phyloP scores from a whole-genome alignment of 2,888 invertebrate species.

The Nymphalis urticae region DNA sequence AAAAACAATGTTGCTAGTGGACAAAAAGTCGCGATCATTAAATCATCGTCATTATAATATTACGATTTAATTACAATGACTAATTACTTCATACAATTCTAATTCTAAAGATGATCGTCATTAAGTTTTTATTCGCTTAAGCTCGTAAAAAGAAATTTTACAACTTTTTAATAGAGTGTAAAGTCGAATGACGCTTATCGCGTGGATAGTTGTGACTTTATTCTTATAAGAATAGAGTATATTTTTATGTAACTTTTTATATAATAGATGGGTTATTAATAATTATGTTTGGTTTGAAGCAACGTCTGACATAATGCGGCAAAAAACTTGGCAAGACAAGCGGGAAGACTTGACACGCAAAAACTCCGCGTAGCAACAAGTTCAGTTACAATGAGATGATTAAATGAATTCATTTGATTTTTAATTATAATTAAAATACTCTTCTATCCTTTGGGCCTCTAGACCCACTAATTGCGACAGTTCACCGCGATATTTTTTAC shows the following conservation, averaged over 20 bases:
- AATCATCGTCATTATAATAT: neutral
- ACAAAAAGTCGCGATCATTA: slow-evolving; percentile 2
- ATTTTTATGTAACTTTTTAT: neutral
- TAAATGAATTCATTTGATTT: neutral
- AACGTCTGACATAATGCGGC: slow-evolving; percentile 54
- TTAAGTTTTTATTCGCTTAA: neutral
- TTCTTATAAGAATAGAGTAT: neutral
- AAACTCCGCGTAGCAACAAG: slow-evolving; percentile 35
- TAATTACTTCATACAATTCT: neutral
- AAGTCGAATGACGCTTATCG: neutral
- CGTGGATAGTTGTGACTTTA: neutral
- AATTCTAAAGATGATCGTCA: neutral
- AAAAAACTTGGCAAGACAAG: slow-evolving; percentile 53
- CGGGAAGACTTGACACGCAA: slow-evolving; percentile 44
- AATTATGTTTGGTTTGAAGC: slow-evolving; percentile 13
- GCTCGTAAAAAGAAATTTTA: neutral
- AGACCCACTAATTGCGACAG: no score
- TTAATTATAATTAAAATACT: neutral
- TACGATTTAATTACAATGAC: neutral
- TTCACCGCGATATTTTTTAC: no score
- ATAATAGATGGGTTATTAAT: slow-evolving; percentile 14
- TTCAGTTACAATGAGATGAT: neutral
- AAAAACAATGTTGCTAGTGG: slow-evolving; percentile 1
- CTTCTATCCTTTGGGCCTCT: no score
- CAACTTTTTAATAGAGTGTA: slow-evolving; percentile 12